These are phyloP conservation scores for Ephialtes manifestator DNA, from an alignment of 2,888 invertebrate species.

Conservation along the genomic window DNA sequence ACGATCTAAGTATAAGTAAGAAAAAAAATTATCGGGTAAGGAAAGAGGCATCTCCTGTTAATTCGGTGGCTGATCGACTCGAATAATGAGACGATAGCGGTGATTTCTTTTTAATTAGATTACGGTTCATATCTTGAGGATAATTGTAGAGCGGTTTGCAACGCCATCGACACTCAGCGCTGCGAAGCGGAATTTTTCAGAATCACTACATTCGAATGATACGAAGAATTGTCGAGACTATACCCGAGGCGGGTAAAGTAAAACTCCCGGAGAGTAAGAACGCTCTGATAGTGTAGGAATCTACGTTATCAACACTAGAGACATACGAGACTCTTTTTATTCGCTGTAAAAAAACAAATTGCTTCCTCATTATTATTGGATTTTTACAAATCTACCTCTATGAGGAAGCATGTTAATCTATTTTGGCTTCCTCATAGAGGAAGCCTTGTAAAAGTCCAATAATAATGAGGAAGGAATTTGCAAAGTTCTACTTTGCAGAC, in stretches of 20 bases:
- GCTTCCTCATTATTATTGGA: too few relatives aligned
- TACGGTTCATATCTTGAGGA: not conserved
- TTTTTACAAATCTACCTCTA: too few relatives aligned
- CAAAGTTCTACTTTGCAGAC: too few relatives aligned
- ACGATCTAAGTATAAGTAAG: not conserved
- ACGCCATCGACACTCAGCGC: constrained; percentile 17
- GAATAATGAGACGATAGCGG: constrained; percentile 8
- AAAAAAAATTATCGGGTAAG: constrained; percentile 35
- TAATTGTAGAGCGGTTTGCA: constrained; percentile 3
- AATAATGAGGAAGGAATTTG: too few relatives aligned
- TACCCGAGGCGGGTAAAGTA: constrained; percentile 48
- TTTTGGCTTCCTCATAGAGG: too few relatives aligned
- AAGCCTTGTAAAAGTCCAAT: too few relatives aligned
- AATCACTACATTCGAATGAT: constrained; percentile 19
- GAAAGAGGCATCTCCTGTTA: constrained; percentile 21
- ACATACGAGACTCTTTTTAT: not conserved
- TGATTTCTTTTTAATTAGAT: not conserved
- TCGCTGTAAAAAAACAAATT: too few relatives aligned
- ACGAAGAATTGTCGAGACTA: constrained; percentile 43
- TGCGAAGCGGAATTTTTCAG: not conserved
- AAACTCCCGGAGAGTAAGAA: constrained; percentile 10
- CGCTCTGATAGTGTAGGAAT: constrained; percentile 17
- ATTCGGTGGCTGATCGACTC: constrained; percentile 33
- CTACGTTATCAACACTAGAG: constrained; percentile 51
- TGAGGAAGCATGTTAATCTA: too few relatives aligned